Percentiles rank a stretch among this genome's conserved stretches.
Evolutionary conservation across 2,888 invertebrate species (phyloP).

Genomic region (Lasius platythorax): DNA sequence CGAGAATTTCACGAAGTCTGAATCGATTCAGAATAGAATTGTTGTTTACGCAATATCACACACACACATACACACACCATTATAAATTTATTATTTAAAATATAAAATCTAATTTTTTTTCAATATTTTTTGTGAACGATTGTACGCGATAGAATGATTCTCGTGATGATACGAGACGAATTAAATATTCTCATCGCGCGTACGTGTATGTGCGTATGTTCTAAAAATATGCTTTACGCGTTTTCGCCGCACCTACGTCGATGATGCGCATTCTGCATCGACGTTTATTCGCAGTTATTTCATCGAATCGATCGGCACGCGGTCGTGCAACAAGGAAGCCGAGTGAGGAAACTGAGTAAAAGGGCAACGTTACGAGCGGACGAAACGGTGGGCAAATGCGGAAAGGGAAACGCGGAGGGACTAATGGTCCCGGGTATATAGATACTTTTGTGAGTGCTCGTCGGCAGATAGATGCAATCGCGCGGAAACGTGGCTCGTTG

Average conservation of each 20-base stretch:
- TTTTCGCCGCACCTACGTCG: slow-evolving; percentile 35
- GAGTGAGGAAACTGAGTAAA: slow-evolving; percentile 29
- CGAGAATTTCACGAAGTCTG: neutral
- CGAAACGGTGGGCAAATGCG: slow-evolving; percentile 27
- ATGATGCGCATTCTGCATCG: slow-evolving; percentile 32
- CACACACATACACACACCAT: neutral
- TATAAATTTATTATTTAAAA: neutral
- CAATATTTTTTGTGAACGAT: neutral
- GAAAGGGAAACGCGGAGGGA: slow-evolving; percentile 36
- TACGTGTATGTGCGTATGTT: neutral
- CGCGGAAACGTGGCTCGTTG: slow-evolving; percentile 60
- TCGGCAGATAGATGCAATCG: slow-evolving; percentile 60
- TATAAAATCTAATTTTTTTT: neutral
- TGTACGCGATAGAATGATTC: neutral
- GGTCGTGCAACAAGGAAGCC: slow-evolving; percentile 38
- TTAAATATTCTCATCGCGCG: neutral
- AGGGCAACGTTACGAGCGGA: slow-evolving; percentile 34
- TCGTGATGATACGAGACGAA: neutral
- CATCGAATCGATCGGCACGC: slow-evolving; percentile 27
- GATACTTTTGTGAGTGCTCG: slow-evolving; percentile 54
- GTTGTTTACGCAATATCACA: neutral
- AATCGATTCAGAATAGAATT: neutral
- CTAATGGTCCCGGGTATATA: slow-evolving; percentile 47
- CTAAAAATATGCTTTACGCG: slow-evolving; percentile 48
- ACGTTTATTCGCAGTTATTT: slow-evolving; percentile 45